Conservation (phyloP, 1,140 invertebrate genomes). For the Caenorhabditis inopinata region DNA sequence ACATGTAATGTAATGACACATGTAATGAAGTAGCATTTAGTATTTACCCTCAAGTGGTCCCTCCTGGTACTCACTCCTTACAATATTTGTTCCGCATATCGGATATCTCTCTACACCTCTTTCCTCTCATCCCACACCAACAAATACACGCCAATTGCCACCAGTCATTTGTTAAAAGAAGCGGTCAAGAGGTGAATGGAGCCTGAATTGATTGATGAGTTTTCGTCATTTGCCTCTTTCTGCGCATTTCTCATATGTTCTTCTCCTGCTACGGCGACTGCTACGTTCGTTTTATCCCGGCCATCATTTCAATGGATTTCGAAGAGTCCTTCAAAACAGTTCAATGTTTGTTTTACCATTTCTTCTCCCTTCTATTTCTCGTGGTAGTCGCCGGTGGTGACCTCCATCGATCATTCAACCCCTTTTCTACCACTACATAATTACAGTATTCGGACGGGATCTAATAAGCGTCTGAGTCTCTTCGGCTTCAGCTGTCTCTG, state of each 20-base stretch:
- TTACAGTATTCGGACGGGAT: conserved; percentile 32
- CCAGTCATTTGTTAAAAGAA: conserved; percentile 27
- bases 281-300: too few species aligned
- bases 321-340: conserved; percentile 17
- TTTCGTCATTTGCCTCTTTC: neutral
- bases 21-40: neutral
- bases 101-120: neutral
- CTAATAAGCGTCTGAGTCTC: conserved; percentile 21
- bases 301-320: conserved; percentile 22
- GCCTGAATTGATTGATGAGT: conserved; percentile 33
- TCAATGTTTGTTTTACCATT: conserved; percentile 33
- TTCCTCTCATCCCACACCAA: neutral
- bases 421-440: neutral
- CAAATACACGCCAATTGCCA: conserved; percentile 9
- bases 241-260: conserved; percentile 25
- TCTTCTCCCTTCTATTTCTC: neutral
- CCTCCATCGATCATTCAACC: conserved; percentile 7
- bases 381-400: conserved; percentile 14
- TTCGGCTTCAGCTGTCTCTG: neutral
- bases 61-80: neutral
- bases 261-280: too few species aligned
- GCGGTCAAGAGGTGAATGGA: conserved; percentile 7
- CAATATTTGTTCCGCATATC: neutral
- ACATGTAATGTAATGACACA: too few species aligned
- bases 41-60: neutral